Percentiles rank a stretch among this genome's conserved stretches.
phyloP scores from a whole-genome alignment of 2,888 invertebrate genomes.

The Xylota segnis region DNA sequence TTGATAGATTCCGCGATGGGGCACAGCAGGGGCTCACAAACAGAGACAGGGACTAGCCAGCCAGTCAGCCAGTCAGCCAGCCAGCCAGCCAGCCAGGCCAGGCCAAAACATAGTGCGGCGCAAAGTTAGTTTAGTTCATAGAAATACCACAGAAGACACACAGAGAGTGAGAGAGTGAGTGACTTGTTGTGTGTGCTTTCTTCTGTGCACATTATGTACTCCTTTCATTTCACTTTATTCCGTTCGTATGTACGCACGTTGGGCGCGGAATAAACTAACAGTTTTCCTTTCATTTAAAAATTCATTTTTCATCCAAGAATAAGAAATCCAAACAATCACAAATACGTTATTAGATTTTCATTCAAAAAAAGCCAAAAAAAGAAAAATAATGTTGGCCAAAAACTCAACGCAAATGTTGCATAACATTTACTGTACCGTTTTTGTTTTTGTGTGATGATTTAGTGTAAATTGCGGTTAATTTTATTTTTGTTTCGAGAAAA shows the following conservation, averaged over 20 bases:
- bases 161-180: conserved; percentile 77
- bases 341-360: neutral
- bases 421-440: conserved; percentile 33
- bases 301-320: conserved; percentile 58
- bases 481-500: conserved; percentile 9
- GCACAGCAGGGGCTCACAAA: conserved; percentile 33
- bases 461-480: conserved; percentile 13
- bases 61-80: conserved; percentile 56
- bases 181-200: conserved; percentile 81
- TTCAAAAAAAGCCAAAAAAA: too few relatives aligned
- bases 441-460: conserved; percentile 28
- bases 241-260: conserved; percentile 85
- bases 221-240: conserved; percentile 85
- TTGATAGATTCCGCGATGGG: conserved; percentile 62
- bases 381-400: conserved; percentile 11
- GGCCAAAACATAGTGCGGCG: conserved; percentile 68
- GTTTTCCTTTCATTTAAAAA: conserved; percentile 73
- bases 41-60: conserved; percentile 41
- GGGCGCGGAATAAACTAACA: conserved; percentile 81
- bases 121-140: conserved; percentile 74
- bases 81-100: conserved; percentile 51
- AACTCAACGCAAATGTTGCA: conserved; percentile 25
- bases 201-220: conserved; percentile 82
- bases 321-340: conserved; percentile 19
- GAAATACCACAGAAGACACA: conserved; percentile 74